These are phyloP conservation scores for Torymus aiolomorphi DNA, from an alignment of 2,888 invertebrate genomes.

Conservation along the genomic window DNA sequence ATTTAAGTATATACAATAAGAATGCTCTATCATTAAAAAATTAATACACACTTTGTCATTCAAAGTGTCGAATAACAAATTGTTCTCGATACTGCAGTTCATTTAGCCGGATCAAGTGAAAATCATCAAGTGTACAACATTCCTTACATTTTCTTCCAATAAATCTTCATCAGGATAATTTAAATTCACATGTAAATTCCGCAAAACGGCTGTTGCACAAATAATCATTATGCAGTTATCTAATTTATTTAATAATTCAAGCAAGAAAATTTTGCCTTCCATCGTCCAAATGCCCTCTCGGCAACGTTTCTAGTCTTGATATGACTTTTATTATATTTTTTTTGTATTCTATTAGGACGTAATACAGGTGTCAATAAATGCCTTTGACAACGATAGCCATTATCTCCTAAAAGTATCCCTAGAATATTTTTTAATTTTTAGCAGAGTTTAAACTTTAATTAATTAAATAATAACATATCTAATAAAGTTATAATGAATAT, in stretches of 20 bases:
- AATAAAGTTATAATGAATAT: too few relatives aligned
- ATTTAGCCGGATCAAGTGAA: too few relatives aligned
- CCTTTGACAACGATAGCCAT: not conserved
- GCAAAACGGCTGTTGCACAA: slow-evolving; percentile 18
- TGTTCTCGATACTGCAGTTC: not conserved
- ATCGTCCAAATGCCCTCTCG: slow-evolving; percentile 3
- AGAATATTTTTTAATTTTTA: too few relatives aligned
- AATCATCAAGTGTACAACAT: not conserved
- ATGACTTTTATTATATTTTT: not conserved
- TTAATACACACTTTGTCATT: too few relatives aligned
- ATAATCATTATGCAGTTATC: slow-evolving; percentile 8
- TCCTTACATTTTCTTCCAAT: not conserved
- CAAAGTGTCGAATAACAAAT: not conserved
- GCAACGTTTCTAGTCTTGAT: not conserved
- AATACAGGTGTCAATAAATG: not conserved
- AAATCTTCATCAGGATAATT: too few relatives aligned
- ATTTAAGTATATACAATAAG: too few relatives aligned
- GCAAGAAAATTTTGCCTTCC: slow-evolving; percentile 12
- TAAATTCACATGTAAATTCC: slow-evolving; percentile 16
- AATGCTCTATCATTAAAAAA: too few relatives aligned
- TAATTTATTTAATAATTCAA: slow-evolving; percentile 6
- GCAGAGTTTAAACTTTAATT: too few relatives aligned
- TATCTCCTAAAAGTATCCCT: slow-evolving; percentile 16
- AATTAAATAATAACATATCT: too few relatives aligned
- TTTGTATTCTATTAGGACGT: not conserved